Evolutionary conservation across 2,113 vertebrate genomes (phyloP).

Genomic region (Typhlomys cinereus): DNA sequence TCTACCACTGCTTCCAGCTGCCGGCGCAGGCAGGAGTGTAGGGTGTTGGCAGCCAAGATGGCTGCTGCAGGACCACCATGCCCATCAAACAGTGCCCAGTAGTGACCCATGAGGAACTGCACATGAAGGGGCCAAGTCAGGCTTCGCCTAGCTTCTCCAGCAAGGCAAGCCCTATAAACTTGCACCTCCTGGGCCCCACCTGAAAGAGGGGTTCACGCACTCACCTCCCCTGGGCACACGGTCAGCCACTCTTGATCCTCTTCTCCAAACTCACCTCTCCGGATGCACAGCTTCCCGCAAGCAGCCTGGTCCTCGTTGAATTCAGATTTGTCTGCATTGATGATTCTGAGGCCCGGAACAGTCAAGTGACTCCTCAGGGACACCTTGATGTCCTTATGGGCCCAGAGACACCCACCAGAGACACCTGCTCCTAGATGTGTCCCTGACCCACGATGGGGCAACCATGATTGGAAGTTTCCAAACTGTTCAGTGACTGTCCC

Average conservation of each 20-base stretch:
- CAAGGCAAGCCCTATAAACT: neutral
- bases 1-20: slow-evolving; percentile 85
- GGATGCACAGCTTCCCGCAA: slow-evolving; percentile 84
- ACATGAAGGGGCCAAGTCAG: slow-evolving; percentile 18
- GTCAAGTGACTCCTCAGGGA: neutral
- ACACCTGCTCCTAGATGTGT: neutral
- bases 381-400: neutral
- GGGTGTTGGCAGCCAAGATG: slow-evolving; percentile 85
- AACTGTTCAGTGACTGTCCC: neutral
- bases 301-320: slow-evolving; percentile 88
- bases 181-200: neutral
- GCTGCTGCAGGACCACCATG: slow-evolving; percentile 85
- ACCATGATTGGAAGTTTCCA: neutral
- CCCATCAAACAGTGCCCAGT: slow-evolving; percentile 88
- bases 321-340: slow-evolving; percentile 86
- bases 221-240: slow-evolving; percentile 83
- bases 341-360: slow-evolving; percentile 78
- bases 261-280: slow-evolving; percentile 75
- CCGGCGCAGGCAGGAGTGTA: slow-evolving; percentile 87
- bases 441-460: neutral
- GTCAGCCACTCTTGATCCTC: slow-evolving; percentile 86
- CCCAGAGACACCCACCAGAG: neutral
- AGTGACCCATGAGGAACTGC: slow-evolving; percentile 84
- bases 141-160: neutral
- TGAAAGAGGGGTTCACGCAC: neutral